Base-by-base conservation (phyloP, 1,140 invertebrate genomes). In the Drosophila pseudoobscura region DNA sequence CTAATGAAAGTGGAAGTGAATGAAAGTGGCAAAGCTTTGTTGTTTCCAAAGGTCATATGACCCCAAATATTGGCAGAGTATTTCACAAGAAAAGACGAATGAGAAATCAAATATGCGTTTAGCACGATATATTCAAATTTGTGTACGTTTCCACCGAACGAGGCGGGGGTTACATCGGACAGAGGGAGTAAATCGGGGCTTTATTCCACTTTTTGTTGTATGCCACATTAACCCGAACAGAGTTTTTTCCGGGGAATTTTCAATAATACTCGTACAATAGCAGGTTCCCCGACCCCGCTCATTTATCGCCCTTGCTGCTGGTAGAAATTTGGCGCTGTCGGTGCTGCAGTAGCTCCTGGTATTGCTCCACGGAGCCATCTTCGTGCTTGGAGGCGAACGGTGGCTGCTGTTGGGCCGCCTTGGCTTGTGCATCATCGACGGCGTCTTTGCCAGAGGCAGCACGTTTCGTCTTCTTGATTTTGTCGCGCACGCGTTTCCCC, bases 391-490 rank as follows among this genome's bases (percentile, higher is more conserved):
- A 90, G 9, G 58, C 77, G 11, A 78, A 91, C 26, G 59, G 49
- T 22, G 56, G 49, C n/a, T 69, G 49, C 26, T 54, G 49, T n/a
- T 69, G 58, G 11, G 68, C 41, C 43, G 57, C 52, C 39, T 74
- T 59, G n/a, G 63, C 52, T 31, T 69, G 58, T 29, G 62, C 35
- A 24, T 69, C 70, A 41, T 66, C 39, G 9, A 41, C 57, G 26
- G 54, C 20, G 15, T 41, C 44, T 49, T 73, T 83, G 26, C 56
- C 65, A 24, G 26, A 61, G 52, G 26, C 54, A 56, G 72, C 58
- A 56, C 88, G 92, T 72, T 94, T 94, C 17, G 93, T 87, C 74
- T 94, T 92, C 69, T 92, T 93, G 72, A 94, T 94, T 80, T 94
- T 94, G 74, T 93, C 93, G 57, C 93, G 90, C 17, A 94, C 77